Evolutionary conservation across 2,888 invertebrate species (phyloP).

Genomic region (Pseudanteris insignis): DNA sequence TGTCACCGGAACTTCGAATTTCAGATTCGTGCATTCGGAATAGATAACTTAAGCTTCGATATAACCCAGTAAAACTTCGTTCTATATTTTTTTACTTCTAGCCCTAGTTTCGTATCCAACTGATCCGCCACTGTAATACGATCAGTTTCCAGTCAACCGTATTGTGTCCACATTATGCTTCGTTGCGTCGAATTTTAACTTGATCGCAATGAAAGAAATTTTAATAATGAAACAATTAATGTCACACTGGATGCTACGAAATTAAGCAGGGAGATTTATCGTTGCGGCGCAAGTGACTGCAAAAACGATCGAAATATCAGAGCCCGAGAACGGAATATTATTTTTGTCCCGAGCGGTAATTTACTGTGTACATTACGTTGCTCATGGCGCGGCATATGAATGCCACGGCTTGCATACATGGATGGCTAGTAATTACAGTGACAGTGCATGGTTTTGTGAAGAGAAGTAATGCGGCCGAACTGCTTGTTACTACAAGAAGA

Average conservation of each 20-base stretch:
- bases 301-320: constrained; percentile 46
- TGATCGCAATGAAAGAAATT: not conserved
- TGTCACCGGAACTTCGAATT: constrained; percentile 44
- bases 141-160: not conserved
- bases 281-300: constrained; percentile 4
- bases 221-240: constrained; percentile 19
- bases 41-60: constrained; percentile 37
- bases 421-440: constrained; percentile 54
- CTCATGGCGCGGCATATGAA: constrained; percentile 43
- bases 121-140: not conserved
- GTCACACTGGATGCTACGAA: constrained; percentile 5
- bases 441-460: constrained; percentile 55
- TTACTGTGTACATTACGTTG: constrained; percentile 46
- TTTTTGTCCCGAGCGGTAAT: constrained; percentile 50
- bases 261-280: constrained; percentile 24
- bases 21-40: constrained; percentile 45
- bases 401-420: constrained; percentile 46
- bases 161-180: not conserved
- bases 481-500: constrained; percentile 53
- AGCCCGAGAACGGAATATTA: constrained; percentile 48
- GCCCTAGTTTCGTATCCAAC: constrained; percentile 3
- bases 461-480: constrained; percentile 57
- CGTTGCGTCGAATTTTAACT: no score
- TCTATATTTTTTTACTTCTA: constrained; percentile 34
- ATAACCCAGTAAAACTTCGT: constrained; percentile 42